Conservation (phyloP, 1,140 invertebrate genomes). For the Forficula auricularia region DNA sequence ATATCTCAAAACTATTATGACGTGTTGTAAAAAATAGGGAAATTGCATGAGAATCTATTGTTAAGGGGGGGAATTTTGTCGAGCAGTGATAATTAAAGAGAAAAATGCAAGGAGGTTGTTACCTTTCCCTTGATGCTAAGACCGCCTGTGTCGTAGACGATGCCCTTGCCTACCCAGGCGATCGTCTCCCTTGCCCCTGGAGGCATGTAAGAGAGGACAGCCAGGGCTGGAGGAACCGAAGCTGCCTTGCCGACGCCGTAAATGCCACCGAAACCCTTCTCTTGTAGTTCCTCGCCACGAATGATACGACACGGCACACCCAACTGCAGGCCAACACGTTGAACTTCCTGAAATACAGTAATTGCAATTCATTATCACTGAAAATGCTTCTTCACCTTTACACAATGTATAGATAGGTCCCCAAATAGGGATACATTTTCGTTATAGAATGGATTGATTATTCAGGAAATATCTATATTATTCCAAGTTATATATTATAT, state of each 20-base stretch:
- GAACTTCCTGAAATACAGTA: conserved; percentile 51
- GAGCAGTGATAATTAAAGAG: too few relatives aligned
- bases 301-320: conserved; percentile 49
- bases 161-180: conserved; percentile 84
- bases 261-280: conserved; percentile 64
- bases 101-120: too few relatives aligned
- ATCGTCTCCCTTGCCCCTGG: conserved; percentile 49
- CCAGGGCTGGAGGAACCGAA: conserved; percentile 54
- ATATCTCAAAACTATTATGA: too few relatives aligned
- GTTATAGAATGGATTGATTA: too few relatives aligned
- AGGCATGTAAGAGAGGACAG: conserved; percentile 50
- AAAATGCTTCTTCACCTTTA: background rate
- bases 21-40: too few relatives aligned
- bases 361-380: too few relatives aligned
- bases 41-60: too few relatives aligned
- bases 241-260: conserved; percentile 77
- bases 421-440: too few relatives aligned
- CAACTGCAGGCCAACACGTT: conserved; percentile 40
- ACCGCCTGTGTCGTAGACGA: conserved; percentile 85
- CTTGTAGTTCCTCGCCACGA: conserved; percentile 51
- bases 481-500: conserved; percentile 5
- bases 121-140: conserved; percentile 77
- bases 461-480: too few relatives aligned
- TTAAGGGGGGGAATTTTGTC: too few relatives aligned
- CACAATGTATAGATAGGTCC: too few relatives aligned